Evolutionary conservation across 2,888 invertebrate genomes (phyloP).

Genomic region (Zele albiditarsus): DNA sequence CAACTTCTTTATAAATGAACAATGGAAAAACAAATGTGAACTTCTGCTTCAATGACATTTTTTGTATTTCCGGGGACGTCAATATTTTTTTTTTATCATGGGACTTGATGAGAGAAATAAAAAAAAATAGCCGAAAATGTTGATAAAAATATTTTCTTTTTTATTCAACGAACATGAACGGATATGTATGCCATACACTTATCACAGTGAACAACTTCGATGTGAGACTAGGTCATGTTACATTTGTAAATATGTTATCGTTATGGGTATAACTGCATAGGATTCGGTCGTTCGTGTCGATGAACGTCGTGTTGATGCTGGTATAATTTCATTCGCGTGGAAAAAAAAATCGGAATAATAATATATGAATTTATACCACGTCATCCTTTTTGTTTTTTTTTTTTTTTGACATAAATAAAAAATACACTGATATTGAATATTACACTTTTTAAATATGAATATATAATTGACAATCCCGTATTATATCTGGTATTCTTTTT

Average conservation of each 20-base stretch:
- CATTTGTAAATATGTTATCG: not conserved
- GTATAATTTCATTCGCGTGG: not conserved
- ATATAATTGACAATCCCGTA: no score
- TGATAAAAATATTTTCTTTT: not conserved
- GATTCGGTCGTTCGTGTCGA: not conserved
- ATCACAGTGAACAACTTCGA: not conserved
- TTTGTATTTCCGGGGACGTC: no score
- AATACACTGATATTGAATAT: no score
- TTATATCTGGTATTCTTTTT: no score
- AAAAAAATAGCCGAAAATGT: no score
- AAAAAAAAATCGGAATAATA: constrained; percentile 8
- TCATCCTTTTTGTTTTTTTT: not conserved
- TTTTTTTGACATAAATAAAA: no score
- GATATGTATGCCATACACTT: not conserved
- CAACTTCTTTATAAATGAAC: no score
- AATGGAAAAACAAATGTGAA: no score
- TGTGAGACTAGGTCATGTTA: not conserved
- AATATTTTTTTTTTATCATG: no score
- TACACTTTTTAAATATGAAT: no score
- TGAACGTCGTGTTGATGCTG: not conserved
- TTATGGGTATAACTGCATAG: not conserved
- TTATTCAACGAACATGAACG: not conserved
- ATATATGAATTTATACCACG: not conserved
- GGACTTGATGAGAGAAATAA: no score
- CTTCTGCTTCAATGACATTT: no score